Conservation (phyloP, 2,888 invertebrate species). For the Drosophila aldrichi region DNA sequence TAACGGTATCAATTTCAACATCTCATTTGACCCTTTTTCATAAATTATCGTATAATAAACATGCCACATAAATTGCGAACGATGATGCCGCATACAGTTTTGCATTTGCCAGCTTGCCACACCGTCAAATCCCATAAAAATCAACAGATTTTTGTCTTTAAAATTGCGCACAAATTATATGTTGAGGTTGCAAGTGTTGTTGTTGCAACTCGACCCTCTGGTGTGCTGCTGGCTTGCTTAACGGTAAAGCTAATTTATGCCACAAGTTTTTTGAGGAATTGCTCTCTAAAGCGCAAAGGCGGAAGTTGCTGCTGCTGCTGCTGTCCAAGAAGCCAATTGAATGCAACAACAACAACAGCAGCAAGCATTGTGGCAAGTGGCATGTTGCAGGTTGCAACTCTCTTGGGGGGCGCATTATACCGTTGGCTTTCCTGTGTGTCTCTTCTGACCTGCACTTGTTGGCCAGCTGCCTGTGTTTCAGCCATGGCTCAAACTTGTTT, state of each 20-base stretch:
- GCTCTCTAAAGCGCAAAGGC: constrained; percentile 65
- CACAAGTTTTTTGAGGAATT: constrained; percentile 63
- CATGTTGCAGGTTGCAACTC: constrained; percentile 54
- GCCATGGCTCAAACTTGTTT: constrained; percentile 39
- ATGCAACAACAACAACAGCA: constrained; percentile 56
- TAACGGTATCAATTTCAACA: constrained; percentile 32
- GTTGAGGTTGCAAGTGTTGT: constrained; percentile 16
- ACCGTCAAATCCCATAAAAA: constrained; percentile 51
- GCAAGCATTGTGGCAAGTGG: constrained; percentile 22
- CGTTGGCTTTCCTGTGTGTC: constrained; percentile 32
- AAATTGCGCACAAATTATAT: constrained; percentile 69
- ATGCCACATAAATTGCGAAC: constrained; percentile 43
- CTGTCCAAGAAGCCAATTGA: constrained; percentile 75
- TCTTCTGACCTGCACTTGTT: constrained; percentile 25
- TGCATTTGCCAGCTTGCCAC: constrained; percentile 29
- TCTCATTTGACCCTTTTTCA: constrained; percentile 10
- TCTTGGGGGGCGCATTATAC: constrained; percentile 35
- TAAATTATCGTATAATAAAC: constrained; percentile 37
- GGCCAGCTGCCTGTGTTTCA: constrained; percentile 46
- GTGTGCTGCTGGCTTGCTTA: constrained; percentile 37
- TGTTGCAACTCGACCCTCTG: neutral
- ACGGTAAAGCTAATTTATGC: constrained; percentile 76
- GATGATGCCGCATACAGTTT: neutral
- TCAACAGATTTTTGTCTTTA: constrained; percentile 60
- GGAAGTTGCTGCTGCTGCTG: constrained; percentile 61